A percentile compares a stretch with the other conserved stretches of the same genome.
Evolutionary conservation across 92 coral and sea anemone species (phyloP).

Genomic region (Epizoanthus illoricatus): DNA sequence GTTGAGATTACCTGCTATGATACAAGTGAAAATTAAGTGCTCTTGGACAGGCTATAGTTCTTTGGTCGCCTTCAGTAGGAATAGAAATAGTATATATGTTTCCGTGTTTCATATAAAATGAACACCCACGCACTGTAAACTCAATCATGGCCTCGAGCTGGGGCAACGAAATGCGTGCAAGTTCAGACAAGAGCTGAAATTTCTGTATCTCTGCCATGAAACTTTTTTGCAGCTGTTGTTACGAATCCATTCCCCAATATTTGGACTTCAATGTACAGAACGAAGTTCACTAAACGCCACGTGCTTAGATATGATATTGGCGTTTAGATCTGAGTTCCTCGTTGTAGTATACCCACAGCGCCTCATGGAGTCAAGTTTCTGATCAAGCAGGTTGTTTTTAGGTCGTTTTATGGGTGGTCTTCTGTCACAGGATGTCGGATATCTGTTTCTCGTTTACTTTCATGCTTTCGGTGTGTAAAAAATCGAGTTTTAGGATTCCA

Average conservation of each 20-base stretch:
- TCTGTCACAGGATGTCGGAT: not conserved
- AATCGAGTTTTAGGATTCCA: not conserved
- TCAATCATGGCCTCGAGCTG: not conserved
- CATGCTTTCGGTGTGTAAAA: not conserved
- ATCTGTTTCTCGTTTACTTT: not conserved
- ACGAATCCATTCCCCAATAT: no score
- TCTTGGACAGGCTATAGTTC: not conserved
- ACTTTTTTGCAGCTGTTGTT: conserved; percentile 1
- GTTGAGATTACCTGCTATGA: not conserved
- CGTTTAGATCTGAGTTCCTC: not conserved
- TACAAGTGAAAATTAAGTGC: not conserved
- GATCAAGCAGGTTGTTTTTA: no score
- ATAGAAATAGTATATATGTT: not conserved
- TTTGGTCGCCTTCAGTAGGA: not conserved
- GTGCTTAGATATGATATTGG: conserved; percentile 7
- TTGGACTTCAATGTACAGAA: not conserved
- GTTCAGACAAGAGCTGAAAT: not conserved
- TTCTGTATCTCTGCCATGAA: not conserved
- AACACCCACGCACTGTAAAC: conserved; percentile 11
- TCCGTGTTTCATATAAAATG: not conserved
- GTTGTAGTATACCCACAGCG: not conserved
- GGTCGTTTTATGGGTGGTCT: not conserved
- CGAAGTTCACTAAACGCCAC: not conserved
- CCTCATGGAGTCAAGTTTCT: not conserved
- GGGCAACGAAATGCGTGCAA: not conserved